Evolutionary conservation across 2,888 invertebrate genomes (phyloP).

Genomic region (Synergus umbraculus): DNA sequence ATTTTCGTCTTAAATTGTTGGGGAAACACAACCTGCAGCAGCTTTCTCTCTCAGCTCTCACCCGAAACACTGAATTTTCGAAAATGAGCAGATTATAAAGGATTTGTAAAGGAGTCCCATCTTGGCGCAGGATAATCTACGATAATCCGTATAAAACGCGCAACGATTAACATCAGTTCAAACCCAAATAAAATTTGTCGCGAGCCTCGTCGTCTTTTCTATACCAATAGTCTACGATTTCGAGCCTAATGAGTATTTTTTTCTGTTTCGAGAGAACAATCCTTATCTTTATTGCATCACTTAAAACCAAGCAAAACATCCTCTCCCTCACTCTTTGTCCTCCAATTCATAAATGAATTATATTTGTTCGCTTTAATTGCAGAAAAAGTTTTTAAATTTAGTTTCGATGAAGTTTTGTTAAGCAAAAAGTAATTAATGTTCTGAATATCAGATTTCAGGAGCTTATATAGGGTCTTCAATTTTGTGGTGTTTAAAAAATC

Average conservation of each 20-base stretch:
- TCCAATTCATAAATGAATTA: too few relatives aligned
- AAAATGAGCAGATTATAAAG: slow-evolving; percentile 33
- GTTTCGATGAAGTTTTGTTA: not conserved
- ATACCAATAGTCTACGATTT: slow-evolving; percentile 9
- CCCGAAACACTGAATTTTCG: slow-evolving; percentile 47
- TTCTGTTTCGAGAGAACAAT: not conserved
- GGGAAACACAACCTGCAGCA: slow-evolving; percentile 12
- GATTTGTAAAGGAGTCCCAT: slow-evolving; percentile 39
- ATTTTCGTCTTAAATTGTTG: slow-evolving; percentile 9
- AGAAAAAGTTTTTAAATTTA: not conserved
- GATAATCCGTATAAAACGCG: slow-evolving; percentile 37
- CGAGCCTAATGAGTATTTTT: slow-evolving; percentile 11
- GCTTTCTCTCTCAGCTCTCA: slow-evolving; percentile 18
- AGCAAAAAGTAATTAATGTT: not conserved
- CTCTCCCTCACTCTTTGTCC: too few relatives aligned
- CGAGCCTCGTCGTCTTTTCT: not conserved
- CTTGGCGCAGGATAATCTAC: slow-evolving; percentile 45
- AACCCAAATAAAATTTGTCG: slow-evolving; percentile 18
- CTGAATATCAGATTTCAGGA: slow-evolving; percentile 9
- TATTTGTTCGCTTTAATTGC: too few relatives aligned
- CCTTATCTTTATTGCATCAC: slow-evolving; percentile 21
- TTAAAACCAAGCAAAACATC: not conserved
- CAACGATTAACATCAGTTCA: slow-evolving; percentile 18
- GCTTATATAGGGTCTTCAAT: slow-evolving; percentile 7
- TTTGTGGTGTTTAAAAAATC: slow-evolving; percentile 64